Evolutionary conservation across 2,888 invertebrate species (phyloP), one percentile per base, ranked within the genome.

Genomic region (Hypolimnas misippus): DNA sequence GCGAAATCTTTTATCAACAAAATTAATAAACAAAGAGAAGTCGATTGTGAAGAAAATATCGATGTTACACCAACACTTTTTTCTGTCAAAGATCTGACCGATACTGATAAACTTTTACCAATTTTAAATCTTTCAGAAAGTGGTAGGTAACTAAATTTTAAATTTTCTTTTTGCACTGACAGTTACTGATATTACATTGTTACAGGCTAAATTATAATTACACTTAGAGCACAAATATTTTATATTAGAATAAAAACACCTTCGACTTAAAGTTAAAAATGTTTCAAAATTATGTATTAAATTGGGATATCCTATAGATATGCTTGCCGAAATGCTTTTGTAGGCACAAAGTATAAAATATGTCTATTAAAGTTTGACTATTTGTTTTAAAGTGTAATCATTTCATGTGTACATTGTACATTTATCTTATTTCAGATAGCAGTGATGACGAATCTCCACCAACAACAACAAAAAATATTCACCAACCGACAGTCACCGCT

Each of bases 51-150:
- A 62, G 73, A 72, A 50, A 79, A 78, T 8, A 69, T 71, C 60
- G 74, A 71, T 35, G 75, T 67, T 50, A 62, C 79, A 3, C 68
- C 73, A 46, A 58, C 44, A 5, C 21, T 65, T 8, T 65, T 92
- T 66, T 82, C 87, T 19, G 76, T 92, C 0, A 92, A 89, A 73
- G 86, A 92, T 76, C 76, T 92, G 57, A 86, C 89, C 21, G 92
- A 87, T 54, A 82, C 84, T 61, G 90, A 92, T 70, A 92, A 92
- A 71, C 73, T 90, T 38, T 71, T 92, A 61, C 92, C 92, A 6
- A 74, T 89, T 67, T 79, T 92, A 1, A 87, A 92, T 77, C 81
- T 92, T 40, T 92, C 92, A 52, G 92, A 92, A 76, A 92, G 92
- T 86, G 92, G 92, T 92, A 75, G 70, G 84, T 78, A 12, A 4